These are phyloP conservation scores for Nemotelus pantherinus DNA, from an alignment of 2,888 invertebrate species.

Conservation along the genomic window DNA sequence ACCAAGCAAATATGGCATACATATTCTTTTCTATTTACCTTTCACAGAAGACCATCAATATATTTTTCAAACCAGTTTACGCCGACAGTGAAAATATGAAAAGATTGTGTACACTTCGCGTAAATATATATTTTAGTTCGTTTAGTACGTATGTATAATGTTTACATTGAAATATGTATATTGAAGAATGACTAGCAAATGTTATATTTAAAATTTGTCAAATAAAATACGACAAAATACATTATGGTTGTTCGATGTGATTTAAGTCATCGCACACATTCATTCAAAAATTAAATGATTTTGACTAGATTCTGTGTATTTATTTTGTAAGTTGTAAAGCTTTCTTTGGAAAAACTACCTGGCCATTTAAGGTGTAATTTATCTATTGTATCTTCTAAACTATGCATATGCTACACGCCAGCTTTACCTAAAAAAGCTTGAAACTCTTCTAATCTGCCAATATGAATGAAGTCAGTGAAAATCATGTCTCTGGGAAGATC, in stretches of 20 bases:
- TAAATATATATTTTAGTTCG: slow-evolving; percentile 28
- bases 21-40: too few relatives aligned
- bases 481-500: too few relatives aligned
- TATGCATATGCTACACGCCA: too few relatives aligned
- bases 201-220: neutral
- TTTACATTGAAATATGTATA: slow-evolving; percentile 23
- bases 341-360: neutral
- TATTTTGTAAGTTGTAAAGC: neutral
- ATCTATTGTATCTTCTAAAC: too few relatives aligned
- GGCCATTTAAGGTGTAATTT: too few relatives aligned
- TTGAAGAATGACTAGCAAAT: neutral
- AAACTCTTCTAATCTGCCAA: too few relatives aligned
- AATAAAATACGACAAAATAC: slow-evolving; percentile 17
- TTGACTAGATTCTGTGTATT: slow-evolving; percentile 25
- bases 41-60: too few relatives aligned
- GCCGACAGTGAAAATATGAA: neutral
- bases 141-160: slow-evolving; percentile 34
- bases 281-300: neutral
- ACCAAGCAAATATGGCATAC: too few relatives aligned
- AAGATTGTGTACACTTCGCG: slow-evolving; percentile 12
- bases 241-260: neutral
- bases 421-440: too few relatives aligned
- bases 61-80: neutral
- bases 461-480: too few relatives aligned
- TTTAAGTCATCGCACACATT: too few relatives aligned